phyloP scores from a whole-genome alignment of 2,113 vertebrate species.

The Aegithalos caudatus region DNA sequence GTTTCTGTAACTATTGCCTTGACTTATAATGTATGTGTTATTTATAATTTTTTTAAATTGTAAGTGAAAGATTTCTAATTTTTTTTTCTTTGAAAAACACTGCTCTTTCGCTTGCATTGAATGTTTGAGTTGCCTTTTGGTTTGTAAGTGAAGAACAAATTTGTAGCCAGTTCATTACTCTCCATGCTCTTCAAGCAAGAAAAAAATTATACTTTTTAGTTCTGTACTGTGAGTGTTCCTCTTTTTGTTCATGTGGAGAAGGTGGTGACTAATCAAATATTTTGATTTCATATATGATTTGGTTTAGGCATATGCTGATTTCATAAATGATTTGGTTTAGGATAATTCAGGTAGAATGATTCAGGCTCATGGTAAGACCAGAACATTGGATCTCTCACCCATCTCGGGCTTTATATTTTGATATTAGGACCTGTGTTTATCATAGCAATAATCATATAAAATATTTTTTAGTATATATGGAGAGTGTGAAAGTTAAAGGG shows the following conservation, averaged over 20 bases:
- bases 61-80: not conserved
- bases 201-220: not conserved
- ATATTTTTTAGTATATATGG: not conserved
- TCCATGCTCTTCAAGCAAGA: not conserved
- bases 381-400: not conserved
- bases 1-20: not conserved
- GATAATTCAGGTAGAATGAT: not conserved
- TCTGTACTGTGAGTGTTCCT: rapidly evolving
- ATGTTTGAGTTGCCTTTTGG: not conserved
- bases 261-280: not conserved
- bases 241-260: not conserved
- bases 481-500: not conserved
- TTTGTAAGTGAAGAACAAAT: not conserved
- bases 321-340: not conserved
- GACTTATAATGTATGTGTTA: not conserved
- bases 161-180: not conserved
- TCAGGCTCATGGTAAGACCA: not conserved
- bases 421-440: not conserved
- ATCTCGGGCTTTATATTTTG: not conserved
- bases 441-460: not conserved
- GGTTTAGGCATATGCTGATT: not conserved
- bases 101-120: not conserved
- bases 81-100: not conserved
- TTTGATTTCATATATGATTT: not conserved
- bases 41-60: not conserved